Conservation (phyloP, 2,113 vertebrate genomes). For the Prionailurus bengalensis region DNA sequence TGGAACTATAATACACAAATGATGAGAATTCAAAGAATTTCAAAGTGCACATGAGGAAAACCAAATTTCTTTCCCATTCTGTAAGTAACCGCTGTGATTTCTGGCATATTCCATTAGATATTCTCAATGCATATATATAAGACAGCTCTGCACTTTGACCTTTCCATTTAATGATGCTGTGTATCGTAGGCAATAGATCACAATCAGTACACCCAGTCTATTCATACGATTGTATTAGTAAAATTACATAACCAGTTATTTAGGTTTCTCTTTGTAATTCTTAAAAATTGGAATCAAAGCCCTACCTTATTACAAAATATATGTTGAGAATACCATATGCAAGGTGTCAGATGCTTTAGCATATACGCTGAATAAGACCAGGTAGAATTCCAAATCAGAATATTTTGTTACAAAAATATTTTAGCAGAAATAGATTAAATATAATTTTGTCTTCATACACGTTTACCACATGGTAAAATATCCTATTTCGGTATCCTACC, state of each 20-base stretch:
- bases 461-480: background rate
- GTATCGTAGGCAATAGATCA: background rate
- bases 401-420: background rate
- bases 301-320: background rate
- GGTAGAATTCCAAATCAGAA: background rate
- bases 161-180: background rate
- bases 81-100: background rate
- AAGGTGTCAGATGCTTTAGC: background rate
- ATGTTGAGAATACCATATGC: background rate
- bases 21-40: conserved; percentile 1
- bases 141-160: background rate
- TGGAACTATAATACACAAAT: background rate
- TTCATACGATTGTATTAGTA: background rate
- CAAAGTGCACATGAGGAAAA: background rate
- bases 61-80: background rate
- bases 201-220: background rate
- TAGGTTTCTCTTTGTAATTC: background rate
- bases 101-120: background rate
- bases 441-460: background rate
- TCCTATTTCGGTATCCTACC: background rate
- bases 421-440: background rate
- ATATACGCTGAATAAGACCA: background rate
- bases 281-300: background rate
- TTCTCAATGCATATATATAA: background rate
- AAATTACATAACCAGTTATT: background rate